Conservation (phyloP, 1,140 invertebrate genomes). For the Oryctes rhinoceros region DNA sequence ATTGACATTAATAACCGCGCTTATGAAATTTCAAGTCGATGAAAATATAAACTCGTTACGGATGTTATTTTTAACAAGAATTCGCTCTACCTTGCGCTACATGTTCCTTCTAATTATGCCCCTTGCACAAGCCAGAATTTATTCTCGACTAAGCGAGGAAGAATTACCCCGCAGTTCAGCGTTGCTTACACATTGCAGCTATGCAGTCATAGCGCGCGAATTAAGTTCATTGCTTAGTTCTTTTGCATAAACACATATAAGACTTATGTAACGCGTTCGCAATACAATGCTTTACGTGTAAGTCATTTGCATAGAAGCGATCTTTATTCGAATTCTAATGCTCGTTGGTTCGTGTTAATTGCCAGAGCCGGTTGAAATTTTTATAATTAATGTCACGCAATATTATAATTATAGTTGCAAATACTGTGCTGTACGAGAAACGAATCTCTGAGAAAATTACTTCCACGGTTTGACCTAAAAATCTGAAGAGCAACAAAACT, state of each 20-base stretch:
- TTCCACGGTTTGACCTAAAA: conserved; percentile 1
- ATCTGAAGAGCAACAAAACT: not conserved
- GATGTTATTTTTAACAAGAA: no score
- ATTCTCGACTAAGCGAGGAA: not conserved
- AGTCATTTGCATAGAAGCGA: conserved; percentile 22
- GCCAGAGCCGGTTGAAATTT: not conserved
- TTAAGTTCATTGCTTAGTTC: not conserved
- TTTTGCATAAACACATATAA: not conserved
- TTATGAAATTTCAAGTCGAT: no score
- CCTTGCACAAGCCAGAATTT: not conserved
- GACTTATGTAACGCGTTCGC: not conserved
- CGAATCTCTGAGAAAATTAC: not conserved
- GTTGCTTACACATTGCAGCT: not conserved
- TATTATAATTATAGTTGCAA: conserved; percentile 16
- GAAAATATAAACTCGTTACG: no score
- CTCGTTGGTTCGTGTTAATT: conserved; percentile 14
- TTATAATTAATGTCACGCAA: conserved; percentile 11
- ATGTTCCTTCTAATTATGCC: no score
- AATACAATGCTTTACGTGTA: not conserved
- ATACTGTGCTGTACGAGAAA: not conserved
- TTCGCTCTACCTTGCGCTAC: no score
- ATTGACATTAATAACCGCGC: no score
- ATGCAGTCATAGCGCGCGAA: not conserved
- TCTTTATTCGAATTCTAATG: not conserved
- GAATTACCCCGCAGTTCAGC: not conserved